Base-by-base conservation (phyloP, 2,888 invertebrate species). In the Sthenelais limicola region DNA sequence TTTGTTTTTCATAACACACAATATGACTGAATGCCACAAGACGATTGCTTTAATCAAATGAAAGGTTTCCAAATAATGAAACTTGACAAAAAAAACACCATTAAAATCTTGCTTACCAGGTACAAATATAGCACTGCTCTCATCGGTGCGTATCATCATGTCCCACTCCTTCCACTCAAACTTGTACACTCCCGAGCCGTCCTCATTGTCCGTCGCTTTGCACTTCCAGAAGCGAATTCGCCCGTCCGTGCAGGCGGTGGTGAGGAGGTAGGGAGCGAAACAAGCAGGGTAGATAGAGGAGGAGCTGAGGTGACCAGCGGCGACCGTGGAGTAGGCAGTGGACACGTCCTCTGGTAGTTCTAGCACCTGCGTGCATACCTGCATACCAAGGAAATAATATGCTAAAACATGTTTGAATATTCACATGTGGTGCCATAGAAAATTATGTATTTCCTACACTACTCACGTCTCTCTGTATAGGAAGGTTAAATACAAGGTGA, bases 201-300 rank as follows among this genome's bases (percentile, higher is more conserved):
- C 35, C 26, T 49, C 68, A 26, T 35, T 21, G 7, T 32, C 32
- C 9, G 15, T 9, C 9, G 43, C 66, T 51, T 68, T 49, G 62
- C 80, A 80, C 32, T 73, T 74, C 84, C 87, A 86, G 78, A 88
- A 92, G 89, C 92, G 90, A 47, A 96, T 91, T 0, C 94, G 92
- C 77, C 96, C 96, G 85, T 99, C 98, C 15, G 95, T 94, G 85
- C 98, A 98, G 0, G 97, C 97, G 0, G 98, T 97, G 0, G 96
- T 94, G 74, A 99, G 91, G 75, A 97, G 94, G 86, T 98, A 99
- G 0, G 98, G 98, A 0, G 98, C 97, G 83, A 97, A 92, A 88
- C 98, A 99, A n/a, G 98, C 98, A 3, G 98, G 98, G 89, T 98
- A 98, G 82, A 99, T 96, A 30, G 97, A 97, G 0, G 98, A 96